phyloP scores from a whole-genome alignment of 2,113 vertebrate genomes.

The Baryphthengus martii region DNA sequence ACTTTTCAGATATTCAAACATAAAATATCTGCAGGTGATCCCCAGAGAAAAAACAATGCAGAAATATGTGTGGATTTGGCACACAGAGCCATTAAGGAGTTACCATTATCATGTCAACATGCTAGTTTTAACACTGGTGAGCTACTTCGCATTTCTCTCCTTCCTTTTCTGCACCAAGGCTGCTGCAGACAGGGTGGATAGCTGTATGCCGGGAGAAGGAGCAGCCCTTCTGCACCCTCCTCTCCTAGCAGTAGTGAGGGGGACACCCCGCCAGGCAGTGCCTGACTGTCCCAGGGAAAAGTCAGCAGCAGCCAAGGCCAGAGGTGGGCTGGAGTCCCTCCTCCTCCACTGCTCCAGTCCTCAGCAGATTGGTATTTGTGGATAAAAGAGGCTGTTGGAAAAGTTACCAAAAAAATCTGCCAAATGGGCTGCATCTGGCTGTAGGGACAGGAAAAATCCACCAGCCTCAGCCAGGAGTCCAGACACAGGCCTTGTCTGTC shows the following conservation, averaged over 20 bases:
- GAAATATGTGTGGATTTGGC: background rate
- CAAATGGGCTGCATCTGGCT: conserved; percentile 9
- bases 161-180: background rate
- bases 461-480: background rate
- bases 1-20: background rate
- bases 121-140: background rate
- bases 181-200: background rate
- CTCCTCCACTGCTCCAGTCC: background rate
- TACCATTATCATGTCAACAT: fast-evolving
- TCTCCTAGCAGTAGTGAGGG: fast-evolving
- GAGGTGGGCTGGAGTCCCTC: background rate
- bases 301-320: background rate
- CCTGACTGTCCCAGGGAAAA: background rate
- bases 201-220: background rate
- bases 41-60: background rate
- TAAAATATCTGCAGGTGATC: background rate
- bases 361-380: background rate
- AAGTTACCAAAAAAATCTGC: background rate
- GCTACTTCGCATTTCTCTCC: background rate
- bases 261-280: background rate
- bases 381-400: background rate
- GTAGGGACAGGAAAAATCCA: background rate
- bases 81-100: background rate
- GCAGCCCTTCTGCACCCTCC: background rate
- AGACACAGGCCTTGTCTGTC: background rate